phyloP scores from a whole-genome alignment of 53 echinoderm and acorn worm genomes.

The Patiria pectinifera region DNA sequence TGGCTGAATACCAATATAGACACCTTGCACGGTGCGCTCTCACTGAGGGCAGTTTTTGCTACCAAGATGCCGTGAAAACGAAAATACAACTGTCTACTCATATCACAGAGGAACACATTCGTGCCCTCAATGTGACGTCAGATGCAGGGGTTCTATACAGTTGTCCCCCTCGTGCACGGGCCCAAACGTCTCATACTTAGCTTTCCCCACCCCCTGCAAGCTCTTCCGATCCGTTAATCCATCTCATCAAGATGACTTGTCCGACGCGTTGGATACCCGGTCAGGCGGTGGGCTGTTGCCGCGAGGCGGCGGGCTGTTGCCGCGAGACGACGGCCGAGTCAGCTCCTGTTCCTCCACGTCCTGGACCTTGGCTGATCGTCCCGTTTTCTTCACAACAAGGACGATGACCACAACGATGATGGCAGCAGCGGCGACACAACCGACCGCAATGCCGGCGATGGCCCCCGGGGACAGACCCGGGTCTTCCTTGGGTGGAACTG shows the following conservation, averaged over 20 bases:
- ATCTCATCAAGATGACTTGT: background rate
- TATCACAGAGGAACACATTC: too few species aligned
- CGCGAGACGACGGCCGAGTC: background rate
- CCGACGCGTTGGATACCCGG: background rate
- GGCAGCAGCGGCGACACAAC: background rate
- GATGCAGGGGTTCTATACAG: too few species aligned
- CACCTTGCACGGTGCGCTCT: too few species aligned
- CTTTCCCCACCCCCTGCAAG: too few species aligned
- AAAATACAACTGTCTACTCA: too few species aligned
- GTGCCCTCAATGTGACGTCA: too few species aligned
- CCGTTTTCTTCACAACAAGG: background rate
- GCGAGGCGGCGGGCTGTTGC: background rate
- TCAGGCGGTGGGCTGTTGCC: background rate
- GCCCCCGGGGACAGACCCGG: conserved; percentile 1
- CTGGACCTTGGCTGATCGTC: background rate
- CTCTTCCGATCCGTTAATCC: too few species aligned
- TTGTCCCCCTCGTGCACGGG: too few species aligned
- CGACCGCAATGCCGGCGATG: conserved; percentile 11
- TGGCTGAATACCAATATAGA: too few species aligned
- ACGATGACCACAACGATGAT: background rate
- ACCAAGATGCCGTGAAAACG: too few species aligned
- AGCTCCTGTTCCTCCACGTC: background rate
- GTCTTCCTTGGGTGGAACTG: background rate
- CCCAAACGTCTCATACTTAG: too few species aligned
- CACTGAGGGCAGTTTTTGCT: too few species aligned